These are phyloP conservation scores for Amblyjoppa proteus DNA, from an alignment of 2,888 invertebrate species.

Conservation along the genomic window DNA sequence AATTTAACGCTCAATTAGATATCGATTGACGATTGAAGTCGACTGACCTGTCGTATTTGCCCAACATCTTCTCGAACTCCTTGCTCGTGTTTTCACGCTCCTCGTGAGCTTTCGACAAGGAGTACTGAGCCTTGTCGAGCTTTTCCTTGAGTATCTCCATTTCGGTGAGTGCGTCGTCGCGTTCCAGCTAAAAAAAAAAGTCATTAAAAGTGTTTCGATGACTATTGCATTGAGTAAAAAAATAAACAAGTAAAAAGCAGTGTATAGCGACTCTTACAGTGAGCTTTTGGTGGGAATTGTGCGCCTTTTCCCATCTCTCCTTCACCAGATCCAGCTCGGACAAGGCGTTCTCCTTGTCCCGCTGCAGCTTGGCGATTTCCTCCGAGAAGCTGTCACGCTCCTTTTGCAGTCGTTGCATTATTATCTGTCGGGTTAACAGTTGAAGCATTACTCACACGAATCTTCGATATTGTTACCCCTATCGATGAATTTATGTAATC, in stretches of 20 bases:
- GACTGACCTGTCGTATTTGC: conserved; percentile 94
- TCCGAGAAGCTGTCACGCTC: conserved; percentile 94
- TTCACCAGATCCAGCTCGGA: conserved; percentile 95
- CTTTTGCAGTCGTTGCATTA: conserved; percentile 93
- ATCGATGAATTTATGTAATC: not conserved
- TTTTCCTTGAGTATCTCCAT: conserved; percentile 95
- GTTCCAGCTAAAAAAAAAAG: conserved; percentile 88
- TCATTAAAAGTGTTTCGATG: conserved; percentile 12
- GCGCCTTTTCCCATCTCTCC: conserved; percentile 95
- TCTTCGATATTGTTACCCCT: not conserved
- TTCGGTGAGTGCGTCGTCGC: conserved; percentile 94
- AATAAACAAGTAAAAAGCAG: not conserved
- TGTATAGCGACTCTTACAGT: conserved; percentile 86
- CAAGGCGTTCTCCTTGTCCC: conserved; percentile 94
- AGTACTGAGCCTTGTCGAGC: conserved; percentile 93
- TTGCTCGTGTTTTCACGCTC: conserved; percentile 95
- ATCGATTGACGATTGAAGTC: not conserved
- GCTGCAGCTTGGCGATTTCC: conserved; percentile 92
- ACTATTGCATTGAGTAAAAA: not conserved
- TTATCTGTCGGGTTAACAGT: conserved; percentile 85
- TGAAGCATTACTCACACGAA: not conserved
- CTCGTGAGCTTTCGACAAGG: conserved; percentile 93
- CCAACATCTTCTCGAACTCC: conserved; percentile 96
- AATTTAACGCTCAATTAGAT: not conserved
- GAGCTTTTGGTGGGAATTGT: conserved; percentile 93